Evolutionary conservation across 2,113 vertebrate species (phyloP), one percentile per base, ranked within the genome.

Genomic region (Lutjanus erythropterus): DNA sequence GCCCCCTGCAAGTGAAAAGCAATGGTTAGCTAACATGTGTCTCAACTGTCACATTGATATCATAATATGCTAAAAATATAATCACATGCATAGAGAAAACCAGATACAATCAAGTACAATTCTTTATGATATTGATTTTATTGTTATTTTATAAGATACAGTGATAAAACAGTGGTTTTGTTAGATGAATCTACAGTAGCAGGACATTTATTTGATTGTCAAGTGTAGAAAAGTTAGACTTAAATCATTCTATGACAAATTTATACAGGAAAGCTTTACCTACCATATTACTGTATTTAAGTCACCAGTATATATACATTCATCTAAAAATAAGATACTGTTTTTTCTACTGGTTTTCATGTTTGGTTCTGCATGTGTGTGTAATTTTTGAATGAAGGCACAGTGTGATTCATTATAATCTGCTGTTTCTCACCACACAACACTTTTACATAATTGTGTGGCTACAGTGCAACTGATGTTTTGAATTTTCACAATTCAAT

Each of bases 401-500:
- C 60, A 46, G 7, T 18, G n/a, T 29, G 21, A 61, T 29, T 58
- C 29, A 25, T 6, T 37, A 5, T 27, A 62, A 64, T 61, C n/a
- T 55, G 29, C 27, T 0, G 5, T 71, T n/a, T 65, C 14, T 27
- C 6, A 23, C 8, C 14, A 14, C 37, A 42, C 14, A 39, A 39
- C 29, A 14, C n/a, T 52, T 35, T 12, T 39, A 11, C n/a, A 16
- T 5, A 15, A 42, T 59, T 33, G 56, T 35, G 37, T n/a, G 58
- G 44, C 8, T 46, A 33, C 19, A 31, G 44, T 53, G 42, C 64
- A 67, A 0, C 33, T 41, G 0, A 15, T 1, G 25, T 18, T 42
- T 49, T 6, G 6, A 18, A 11, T 16, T 75, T n/a, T n/a, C 1
- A 33, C 41, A 3, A 55, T 27, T 89, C 33, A 94, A 61, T 81